Percentiles rank a stretch among this genome's conserved stretches.
Evolutionary conservation across 2,797 vertebrate genomes (phyloP).

Genomic region (Squalus acanthias): DNA sequence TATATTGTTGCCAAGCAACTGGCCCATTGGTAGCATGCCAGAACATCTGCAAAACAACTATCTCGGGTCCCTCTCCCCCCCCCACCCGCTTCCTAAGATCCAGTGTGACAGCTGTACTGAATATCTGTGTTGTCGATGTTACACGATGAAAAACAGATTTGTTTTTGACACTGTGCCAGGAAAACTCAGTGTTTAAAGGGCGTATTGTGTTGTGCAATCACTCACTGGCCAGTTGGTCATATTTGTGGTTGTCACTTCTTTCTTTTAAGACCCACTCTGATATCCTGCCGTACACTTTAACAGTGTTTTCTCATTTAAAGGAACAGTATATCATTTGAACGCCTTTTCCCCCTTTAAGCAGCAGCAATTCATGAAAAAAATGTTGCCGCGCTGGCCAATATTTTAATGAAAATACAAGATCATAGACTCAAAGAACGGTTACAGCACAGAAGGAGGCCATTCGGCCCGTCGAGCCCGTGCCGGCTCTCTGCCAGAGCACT

Average conservation of each 20-base stretch:
- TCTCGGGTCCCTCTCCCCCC: not conserved
- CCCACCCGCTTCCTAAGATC: not conserved
- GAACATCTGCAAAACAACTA: slow-evolving; percentile 13
- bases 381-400: not conserved
- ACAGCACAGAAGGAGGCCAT: no score
- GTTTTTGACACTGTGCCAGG: not conserved
- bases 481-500: no score
- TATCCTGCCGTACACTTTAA: not conserved
- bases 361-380: not conserved
- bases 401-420: not conserved
- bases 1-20: not conserved
- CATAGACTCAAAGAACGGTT: not conserved
- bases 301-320: not conserved
- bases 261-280: not conserved
- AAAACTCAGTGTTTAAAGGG: not conserved
- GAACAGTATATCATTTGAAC: not conserved
- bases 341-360: no score
- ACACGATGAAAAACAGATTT: slow-evolving; percentile 18
- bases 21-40: not conserved
- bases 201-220: not conserved
- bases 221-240: not conserved
- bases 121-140: slow-evolving; percentile 11
- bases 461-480: no score
- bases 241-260: not conserved
- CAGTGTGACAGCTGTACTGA: slow-evolving; percentile 11